These are phyloP conservation scores for Dynastes maya DNA, from an alignment of 2,888 invertebrate genomes.

Conservation along the genomic window DNA sequence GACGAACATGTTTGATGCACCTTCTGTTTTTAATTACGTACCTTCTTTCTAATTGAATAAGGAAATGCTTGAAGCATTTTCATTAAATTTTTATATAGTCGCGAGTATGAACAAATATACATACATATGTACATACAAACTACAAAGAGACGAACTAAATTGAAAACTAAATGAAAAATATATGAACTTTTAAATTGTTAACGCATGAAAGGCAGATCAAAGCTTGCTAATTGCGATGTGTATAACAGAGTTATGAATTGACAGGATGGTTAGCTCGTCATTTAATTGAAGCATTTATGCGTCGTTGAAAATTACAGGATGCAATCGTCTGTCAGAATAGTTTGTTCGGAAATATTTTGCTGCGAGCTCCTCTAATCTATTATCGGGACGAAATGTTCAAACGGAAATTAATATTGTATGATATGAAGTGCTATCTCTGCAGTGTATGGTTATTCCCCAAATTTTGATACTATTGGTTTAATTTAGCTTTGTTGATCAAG, in stretches of 20 bases:
- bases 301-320: slow-evolving; percentile 29
- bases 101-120: too few species aligned
- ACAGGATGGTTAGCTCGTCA: slow-evolving; percentile 13
- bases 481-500: too few species aligned
- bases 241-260: slow-evolving; percentile 26
- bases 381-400: slow-evolving; percentile 2
- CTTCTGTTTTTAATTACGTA: too few species aligned
- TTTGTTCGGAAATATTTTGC: slow-evolving; percentile 20
- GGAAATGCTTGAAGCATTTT: neutral
- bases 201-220: slow-evolving; percentile 14
- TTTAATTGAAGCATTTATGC: slow-evolving; percentile 32
- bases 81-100: too few species aligned
- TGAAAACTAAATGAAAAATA: slow-evolving; percentile 4
- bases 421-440: neutral
- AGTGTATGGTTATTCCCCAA: neutral
- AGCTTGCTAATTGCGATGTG: slow-evolving; percentile 26
- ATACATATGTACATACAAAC: too few species aligned
- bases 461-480: too few species aligned
- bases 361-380: slow-evolving; percentile 1
- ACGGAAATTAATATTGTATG: slow-evolving; percentile 11
- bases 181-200: slow-evolving; percentile 14
- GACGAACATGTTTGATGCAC: too few species aligned
- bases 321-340: slow-evolving; percentile 21
- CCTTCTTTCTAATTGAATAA: neutral
- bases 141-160: neutral